Evolutionary conservation across 2,113 vertebrate genomes (phyloP), one percentile per base, ranked within the genome.

Genomic region (Oreochromis niloticus): DNA sequence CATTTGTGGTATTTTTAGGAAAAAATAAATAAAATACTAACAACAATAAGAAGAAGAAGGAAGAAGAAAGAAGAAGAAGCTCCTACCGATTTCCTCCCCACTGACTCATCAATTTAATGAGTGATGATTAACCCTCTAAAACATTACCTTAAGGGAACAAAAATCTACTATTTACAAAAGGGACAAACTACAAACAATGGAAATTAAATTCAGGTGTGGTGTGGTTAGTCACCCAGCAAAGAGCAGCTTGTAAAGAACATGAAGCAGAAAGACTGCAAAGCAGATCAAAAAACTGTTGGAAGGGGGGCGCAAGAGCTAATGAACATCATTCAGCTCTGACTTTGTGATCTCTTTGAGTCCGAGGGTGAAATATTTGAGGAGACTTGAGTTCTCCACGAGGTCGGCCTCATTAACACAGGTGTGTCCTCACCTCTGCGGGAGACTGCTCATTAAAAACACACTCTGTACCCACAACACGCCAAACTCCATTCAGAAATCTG

Each of bases 401-500:
- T 19, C 19, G 34, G 19, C 19, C 16, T 59, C 54, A 50, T 86
- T 43, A 59, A 12, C 88, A 71, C 88, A 89, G 75, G 83, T 87
- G 88, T 84, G 85, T 81, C 19, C 32, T 7, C 39, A 46, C 11
- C 80, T 83, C 61, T 39, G 55, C 3, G 30, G 73, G 55, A 39
- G 32, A 6, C 43, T 12, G 41, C 80, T 80, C 83, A 80, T 89
- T 87, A 66, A 81, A 54, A 55, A 55, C 75, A 46, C 22, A 27
- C 24, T 27, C 68, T 48, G 24, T 14, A 75, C 43, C 48, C 59
- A 39, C 81, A 41, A 48, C 81, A 27, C 19, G 80, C 32, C 91
- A 84, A 43, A 92, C 73, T 82, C 80, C 75, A 41, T 85, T 22
- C 5, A 71, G 7, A 85, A 82, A 87, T 41, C 24, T 55, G 82